phyloP scores from a whole-genome alignment of 2,888 invertebrate genomes.

The Chydorus sphaericus region DNA sequence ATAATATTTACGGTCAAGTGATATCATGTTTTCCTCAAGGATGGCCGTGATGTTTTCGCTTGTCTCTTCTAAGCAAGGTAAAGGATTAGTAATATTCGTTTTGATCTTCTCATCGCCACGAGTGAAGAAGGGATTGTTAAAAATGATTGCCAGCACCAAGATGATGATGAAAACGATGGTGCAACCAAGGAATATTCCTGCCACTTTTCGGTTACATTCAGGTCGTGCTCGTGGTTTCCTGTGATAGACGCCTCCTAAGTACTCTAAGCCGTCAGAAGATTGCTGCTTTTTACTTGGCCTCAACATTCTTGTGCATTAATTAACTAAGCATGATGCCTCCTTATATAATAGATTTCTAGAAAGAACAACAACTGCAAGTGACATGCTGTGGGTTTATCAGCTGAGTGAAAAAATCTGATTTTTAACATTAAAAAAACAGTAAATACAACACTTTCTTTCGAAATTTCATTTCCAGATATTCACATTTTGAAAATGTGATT shows the following conservation, averaged over 20 bases:
- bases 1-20: neutral
- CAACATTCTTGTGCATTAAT: neutral
- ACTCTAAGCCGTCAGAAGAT: neutral
- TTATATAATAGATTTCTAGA: neutral
- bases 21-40: neutral
- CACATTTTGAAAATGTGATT: neutral
- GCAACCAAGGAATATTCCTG: neutral
- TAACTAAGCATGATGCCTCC: neutral
- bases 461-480: no score
- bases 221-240: neutral
- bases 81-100: neutral
- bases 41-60: no score
- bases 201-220: neutral
- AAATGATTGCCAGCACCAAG: neutral
- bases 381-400: no score
- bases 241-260: neutral
- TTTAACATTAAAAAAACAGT: no score
- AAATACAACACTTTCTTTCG: no score
- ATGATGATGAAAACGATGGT: neutral
- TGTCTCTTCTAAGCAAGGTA: neutral
- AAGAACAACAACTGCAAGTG: no score
- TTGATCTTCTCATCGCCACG: no score
- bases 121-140: neutral
- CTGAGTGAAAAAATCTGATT: no score
- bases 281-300: neutral